Conservation (phyloP, 2,888 invertebrate genomes). For the Amiota minor region DNA sequence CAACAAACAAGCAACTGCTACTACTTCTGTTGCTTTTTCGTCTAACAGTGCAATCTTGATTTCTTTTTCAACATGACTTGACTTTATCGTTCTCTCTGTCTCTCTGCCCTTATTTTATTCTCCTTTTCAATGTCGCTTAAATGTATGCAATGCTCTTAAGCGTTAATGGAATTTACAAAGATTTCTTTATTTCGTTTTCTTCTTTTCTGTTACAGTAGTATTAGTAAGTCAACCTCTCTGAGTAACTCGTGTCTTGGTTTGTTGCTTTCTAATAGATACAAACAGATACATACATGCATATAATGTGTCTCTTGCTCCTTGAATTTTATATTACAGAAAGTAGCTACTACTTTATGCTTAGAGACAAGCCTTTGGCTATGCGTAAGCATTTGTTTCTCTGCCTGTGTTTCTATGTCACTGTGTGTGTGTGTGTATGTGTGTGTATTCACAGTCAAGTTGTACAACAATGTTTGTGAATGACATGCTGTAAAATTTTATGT, state of each 20-base stretch:
- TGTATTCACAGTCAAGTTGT: background rate
- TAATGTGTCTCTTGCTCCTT: too few relatives aligned
- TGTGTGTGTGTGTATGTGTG: slow-evolving; percentile 8
- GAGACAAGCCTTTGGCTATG: slow-evolving; percentile 12
- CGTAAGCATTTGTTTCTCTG: slow-evolving; percentile 4
- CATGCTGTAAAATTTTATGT: slow-evolving; percentile 23
- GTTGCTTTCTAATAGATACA: too few relatives aligned
- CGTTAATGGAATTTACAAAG: slow-evolving; percentile 34
- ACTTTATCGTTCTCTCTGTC: background rate
- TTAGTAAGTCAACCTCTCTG: background rate
- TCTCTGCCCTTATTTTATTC: background rate
- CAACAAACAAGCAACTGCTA: slow-evolving; percentile 3
- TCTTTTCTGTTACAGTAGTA: background rate
- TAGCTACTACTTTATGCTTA: slow-evolving; percentile 9
- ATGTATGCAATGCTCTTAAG: slow-evolving; percentile 40
- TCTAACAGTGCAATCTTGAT: slow-evolving; percentile 19
- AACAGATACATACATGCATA: too few relatives aligned
- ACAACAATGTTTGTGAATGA: slow-evolving; percentile 19
- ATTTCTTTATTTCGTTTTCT: slow-evolving; percentile 32
- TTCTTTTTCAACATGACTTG: slow-evolving; percentile 7
- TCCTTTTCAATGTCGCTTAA: slow-evolving; percentile 16
- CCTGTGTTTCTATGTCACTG: background rate
- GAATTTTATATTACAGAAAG: background rate
- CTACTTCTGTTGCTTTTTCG: background rate
- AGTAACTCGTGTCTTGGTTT: background rate